Percentiles rank a stretch among this genome's conserved stretches.
phyloP scores from a whole-genome alignment of 2,797 vertebrate species.

The Sorex maritimensis region DNA sequence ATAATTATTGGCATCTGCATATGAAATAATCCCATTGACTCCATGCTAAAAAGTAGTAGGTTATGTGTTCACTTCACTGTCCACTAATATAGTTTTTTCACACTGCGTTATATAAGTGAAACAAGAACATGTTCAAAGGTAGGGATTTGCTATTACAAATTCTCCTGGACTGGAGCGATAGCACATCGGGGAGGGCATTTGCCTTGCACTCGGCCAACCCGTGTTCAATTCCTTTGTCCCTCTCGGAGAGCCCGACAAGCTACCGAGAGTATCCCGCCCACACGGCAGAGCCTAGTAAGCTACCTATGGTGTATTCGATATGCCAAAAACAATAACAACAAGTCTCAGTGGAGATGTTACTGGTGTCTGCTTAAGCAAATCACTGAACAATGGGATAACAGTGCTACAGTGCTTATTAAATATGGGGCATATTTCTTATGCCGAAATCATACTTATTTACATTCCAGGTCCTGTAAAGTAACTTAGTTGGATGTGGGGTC shows the following conservation, averaged over 20 bases:
- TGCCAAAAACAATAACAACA: too few species aligned
- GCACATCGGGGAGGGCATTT: too few species aligned
- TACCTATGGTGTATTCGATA: too few species aligned
- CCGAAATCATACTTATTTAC: constrained; percentile 50
- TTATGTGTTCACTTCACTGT: neutral
- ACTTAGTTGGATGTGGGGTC: neutral
- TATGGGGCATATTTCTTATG: constrained; percentile 36
- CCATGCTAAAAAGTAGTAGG: neutral
- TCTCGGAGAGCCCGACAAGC: too few species aligned
- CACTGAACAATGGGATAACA: too few species aligned
- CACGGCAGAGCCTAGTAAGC: too few species aligned
- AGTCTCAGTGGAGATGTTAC: too few species aligned
- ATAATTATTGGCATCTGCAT: constrained; percentile 13
- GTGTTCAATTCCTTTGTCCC: too few species aligned
- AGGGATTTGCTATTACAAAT: constrained; percentile 43
- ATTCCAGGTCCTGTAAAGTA: neutral
- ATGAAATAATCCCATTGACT: constrained; percentile 1
- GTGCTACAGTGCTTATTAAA: neutral
- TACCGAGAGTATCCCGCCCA: too few species aligned
- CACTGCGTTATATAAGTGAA: neutral
- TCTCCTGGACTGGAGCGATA: neutral
- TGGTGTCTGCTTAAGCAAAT: too few species aligned
- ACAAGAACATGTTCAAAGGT: neutral
- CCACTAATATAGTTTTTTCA: neutral
- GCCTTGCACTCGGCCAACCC: too few species aligned